These are phyloP conservation scores for Triplophysa siluroides DNA, from an alignment of 2,113 vertebrate genomes.

Conservation along the genomic window DNA sequence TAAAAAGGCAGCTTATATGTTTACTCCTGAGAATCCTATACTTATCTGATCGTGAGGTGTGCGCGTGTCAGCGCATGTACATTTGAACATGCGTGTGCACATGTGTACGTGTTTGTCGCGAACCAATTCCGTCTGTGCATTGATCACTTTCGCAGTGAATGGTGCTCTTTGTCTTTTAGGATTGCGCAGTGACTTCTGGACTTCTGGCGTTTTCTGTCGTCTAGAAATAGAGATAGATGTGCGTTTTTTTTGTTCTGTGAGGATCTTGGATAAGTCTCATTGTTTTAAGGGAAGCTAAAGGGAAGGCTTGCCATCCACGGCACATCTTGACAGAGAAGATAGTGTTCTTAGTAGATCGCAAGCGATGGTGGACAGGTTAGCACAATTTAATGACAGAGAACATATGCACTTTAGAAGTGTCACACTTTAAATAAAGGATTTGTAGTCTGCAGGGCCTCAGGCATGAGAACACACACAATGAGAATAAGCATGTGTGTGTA, in stretches of 20 bases:
- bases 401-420: constrained; percentile 18
- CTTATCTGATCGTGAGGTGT: constrained; percentile 3
- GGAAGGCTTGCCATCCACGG: constrained; percentile 5
- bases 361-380: constrained; percentile 22
- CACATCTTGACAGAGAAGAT: constrained; percentile 2
- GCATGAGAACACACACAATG: constrained; percentile 22
- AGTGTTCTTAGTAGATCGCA: not conserved
- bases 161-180: constrained; percentile 51
- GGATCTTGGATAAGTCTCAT: constrained; percentile 35
- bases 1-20: not conserved
- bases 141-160: constrained; percentile 35
- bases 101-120: constrained; percentile 22
- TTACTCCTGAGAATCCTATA: not conserved
- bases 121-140: constrained; percentile 20
- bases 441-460: constrained; percentile 22
- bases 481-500: not conserved
- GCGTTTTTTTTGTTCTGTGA: constrained; percentile 25
- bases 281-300: constrained; percentile 8
- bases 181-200: constrained; percentile 63
- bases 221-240: constrained; percentile 59
- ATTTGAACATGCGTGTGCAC: not conserved
- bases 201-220: constrained; percentile 47
- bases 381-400: constrained; percentile 3
- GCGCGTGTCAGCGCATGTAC: constrained; percentile 22
- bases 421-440: constrained; percentile 21